These are phyloP conservation scores for Tetragonisca angustula DNA, from an alignment of 2,888 invertebrate species.

Conservation along the genomic window DNA sequence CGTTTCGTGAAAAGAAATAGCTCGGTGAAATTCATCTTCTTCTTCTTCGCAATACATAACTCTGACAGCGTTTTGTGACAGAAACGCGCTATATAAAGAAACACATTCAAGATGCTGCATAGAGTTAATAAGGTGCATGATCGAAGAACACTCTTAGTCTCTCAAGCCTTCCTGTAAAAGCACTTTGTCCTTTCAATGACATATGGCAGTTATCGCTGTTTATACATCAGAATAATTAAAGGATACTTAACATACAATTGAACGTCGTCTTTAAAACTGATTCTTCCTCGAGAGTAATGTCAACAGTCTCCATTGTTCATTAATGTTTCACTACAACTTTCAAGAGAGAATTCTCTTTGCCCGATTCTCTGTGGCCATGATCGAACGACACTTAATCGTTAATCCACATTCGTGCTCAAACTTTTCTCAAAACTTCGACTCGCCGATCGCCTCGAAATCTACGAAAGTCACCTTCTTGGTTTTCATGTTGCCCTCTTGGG, in stretches of 20 bases:
- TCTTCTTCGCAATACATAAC: neutral
- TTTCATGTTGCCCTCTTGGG: slow-evolving; percentile 80
- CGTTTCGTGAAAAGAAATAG: neutral
- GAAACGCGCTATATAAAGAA: neutral
- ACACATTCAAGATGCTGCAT: neutral
- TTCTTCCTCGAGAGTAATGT: neutral
- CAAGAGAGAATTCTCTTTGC: neutral
- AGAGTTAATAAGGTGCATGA: neutral
- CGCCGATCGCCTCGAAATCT: slow-evolving; percentile 73
- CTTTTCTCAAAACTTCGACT: slow-evolving; percentile 78
- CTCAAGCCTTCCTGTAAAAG: neutral
- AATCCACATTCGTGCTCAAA: neutral
- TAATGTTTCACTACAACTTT: neutral
- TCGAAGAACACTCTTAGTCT: slow-evolving; percentile 27
- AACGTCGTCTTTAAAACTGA: neutral
- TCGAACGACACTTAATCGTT: neutral
- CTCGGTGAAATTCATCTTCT: neutral
- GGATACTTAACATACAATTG: slow-evolving; percentile 15
- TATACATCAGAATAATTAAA: slow-evolving; percentile 13
- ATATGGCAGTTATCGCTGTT: slow-evolving; percentile 35
- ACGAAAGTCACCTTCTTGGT: slow-evolving; percentile 82
- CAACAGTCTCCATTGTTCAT: neutral
- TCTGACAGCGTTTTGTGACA: neutral
- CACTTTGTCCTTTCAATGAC: neutral
- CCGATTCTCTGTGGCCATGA: neutral